Conservation (phyloP, 1,140 invertebrate genomes). For the Asbolus verrucosus region DNA sequence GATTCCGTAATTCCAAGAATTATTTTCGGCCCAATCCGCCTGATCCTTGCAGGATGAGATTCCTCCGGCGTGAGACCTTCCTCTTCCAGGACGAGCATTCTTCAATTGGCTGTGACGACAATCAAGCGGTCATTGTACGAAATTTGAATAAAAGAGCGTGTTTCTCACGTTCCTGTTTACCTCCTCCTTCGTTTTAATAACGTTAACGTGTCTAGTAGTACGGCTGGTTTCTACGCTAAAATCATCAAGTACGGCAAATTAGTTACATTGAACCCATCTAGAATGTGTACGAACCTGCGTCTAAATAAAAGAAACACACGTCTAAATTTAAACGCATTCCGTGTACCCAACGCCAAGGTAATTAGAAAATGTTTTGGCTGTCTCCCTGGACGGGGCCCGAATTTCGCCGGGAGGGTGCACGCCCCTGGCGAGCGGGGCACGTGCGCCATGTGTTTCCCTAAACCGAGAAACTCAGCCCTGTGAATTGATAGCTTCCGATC, state of each 20-base stretch:
- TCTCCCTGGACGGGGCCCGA: slow-evolving; percentile 16
- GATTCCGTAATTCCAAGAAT: too few species aligned
- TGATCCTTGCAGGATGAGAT: too few species aligned
- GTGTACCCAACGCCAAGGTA: slow-evolving; percentile 44
- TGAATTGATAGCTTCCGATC: slow-evolving; percentile 47
- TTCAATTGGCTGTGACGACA: too few species aligned
- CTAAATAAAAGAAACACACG: slow-evolving; percentile 42
- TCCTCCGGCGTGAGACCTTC: too few species aligned
- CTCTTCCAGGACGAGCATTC: background rate
- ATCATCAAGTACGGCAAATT: slow-evolving; percentile 23
- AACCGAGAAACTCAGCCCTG: slow-evolving; percentile 47
- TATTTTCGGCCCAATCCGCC: too few species aligned
- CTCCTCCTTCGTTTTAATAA: background rate
- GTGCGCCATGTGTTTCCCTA: slow-evolving; percentile 49
- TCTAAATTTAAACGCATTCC: slow-evolving; percentile 44
- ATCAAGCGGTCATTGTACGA: slow-evolving; percentile 13
- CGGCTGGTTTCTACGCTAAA: background rate
- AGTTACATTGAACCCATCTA: slow-evolving; percentile 44
- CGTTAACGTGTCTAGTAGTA: background rate
- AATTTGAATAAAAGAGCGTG: background rate
- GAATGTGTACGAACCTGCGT: slow-evolving; percentile 29
- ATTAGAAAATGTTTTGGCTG: slow-evolving; percentile 45
- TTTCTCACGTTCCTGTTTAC: slow-evolving; percentile 24
- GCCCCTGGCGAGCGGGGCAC: slow-evolving; percentile 32
- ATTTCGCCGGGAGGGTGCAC: background rate